phyloP scores from a whole-genome alignment of 1,140 invertebrate species.

The Chionoecetes opilio region DNA sequence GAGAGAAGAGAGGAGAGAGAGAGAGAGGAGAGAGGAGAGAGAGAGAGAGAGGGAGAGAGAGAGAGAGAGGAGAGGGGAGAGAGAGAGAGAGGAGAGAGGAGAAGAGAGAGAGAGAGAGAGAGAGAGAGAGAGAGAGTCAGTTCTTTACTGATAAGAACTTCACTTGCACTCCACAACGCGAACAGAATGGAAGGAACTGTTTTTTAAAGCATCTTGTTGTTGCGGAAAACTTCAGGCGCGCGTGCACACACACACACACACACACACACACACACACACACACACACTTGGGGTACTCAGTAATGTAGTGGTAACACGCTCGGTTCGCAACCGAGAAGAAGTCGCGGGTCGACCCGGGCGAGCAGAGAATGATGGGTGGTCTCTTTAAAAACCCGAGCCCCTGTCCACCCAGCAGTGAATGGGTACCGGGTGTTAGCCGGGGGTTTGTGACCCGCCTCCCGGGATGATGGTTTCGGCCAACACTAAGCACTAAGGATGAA shows the following conservation, averaged over 20 bases:
- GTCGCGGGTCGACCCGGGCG: too few relatives aligned
- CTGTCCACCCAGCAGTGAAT: too few relatives aligned
- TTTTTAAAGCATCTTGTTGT: neutral
- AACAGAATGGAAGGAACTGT: too few relatives aligned
- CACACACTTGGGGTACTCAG: slow-evolving; percentile 45
- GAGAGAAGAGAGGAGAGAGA: slow-evolving; percentile 2
- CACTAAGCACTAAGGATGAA: too few relatives aligned
- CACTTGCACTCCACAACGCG: neutral
- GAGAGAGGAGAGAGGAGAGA: slow-evolving; percentile 11
- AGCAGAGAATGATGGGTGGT: too few relatives aligned
- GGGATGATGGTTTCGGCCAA: too few relatives aligned
- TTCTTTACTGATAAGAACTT: neutral
- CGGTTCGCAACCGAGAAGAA: too few relatives aligned
- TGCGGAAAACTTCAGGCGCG: neutral
- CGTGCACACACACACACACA: slow-evolving; percentile 48
- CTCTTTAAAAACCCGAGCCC: too few relatives aligned
- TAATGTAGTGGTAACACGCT: too few relatives aligned
- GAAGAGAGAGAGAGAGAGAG: neutral
- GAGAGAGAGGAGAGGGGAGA: neutral
- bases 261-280: slow-evolving; percentile 56
- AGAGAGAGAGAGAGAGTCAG: neutral
- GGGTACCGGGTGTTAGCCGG: too few relatives aligned
- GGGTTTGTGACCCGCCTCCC: too few relatives aligned
- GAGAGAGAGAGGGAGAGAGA: slow-evolving; percentile 43
- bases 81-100: neutral